Conservation (phyloP, 92 coral and sea anemone genomes). For the Paramuricea clavata region DNA sequence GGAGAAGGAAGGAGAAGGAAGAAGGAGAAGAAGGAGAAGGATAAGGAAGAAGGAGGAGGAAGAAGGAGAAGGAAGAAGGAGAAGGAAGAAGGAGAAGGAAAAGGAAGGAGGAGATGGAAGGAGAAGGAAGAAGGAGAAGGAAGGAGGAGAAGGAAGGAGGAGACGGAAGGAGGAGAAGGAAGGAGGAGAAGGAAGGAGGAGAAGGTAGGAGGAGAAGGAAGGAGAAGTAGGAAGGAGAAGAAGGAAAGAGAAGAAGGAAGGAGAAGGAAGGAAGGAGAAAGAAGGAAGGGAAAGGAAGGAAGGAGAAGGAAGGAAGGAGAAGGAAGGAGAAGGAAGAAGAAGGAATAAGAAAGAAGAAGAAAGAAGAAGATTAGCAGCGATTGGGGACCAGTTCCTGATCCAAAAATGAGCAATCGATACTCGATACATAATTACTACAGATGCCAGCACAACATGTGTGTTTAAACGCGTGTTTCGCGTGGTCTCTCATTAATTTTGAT, state of each 20-base stretch:
- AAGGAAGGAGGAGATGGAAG: too few species aligned
- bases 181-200: background rate
- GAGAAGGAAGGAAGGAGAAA: background rate
- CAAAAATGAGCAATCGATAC: too few species aligned
- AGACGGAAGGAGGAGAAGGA: background rate
- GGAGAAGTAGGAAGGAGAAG: too few species aligned
- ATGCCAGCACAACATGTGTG: too few species aligned
- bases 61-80: background rate
- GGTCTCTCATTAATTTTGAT: too few species aligned
- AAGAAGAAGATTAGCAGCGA: too few species aligned
- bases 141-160: background rate
- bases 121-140: too few species aligned
- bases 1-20: background rate
- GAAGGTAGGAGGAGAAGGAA: background rate
- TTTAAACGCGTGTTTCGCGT: too few species aligned
- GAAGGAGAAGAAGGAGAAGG: background rate
- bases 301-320: background rate
- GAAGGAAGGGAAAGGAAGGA: background rate
- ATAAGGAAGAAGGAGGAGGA: background rate
- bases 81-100: too few species aligned
- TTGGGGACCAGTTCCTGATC: too few species aligned
- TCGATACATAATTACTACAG: too few species aligned
- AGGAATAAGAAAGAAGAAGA: background rate
- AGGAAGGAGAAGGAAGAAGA: background rate
- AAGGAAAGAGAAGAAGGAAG: too few species aligned